Evolutionary conservation across 2,888 invertebrate species (phyloP), one percentile per base, ranked within the genome.

Genomic region (Latrodectus elegans): DNA sequence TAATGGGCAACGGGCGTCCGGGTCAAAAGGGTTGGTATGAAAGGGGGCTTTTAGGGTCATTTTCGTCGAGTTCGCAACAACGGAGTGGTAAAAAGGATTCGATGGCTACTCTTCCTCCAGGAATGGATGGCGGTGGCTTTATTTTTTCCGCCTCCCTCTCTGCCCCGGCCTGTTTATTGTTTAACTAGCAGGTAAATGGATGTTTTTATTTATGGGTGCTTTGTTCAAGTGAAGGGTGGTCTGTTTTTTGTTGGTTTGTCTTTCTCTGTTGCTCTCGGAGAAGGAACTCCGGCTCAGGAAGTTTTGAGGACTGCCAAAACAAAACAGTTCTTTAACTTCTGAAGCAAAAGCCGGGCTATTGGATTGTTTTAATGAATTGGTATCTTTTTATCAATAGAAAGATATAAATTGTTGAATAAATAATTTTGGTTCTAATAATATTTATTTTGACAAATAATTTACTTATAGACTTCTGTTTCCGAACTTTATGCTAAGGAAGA

Each of bases 41-140:
- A 84, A 70, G 73, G 84, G 72, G 77, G 84, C 84, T 84, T 84
- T 84, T 84, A 84, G 78, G 84, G 84, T 84, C 84, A 84, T 84
- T 84, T 77, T 84, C 76, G 84, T 70, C 83, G 70, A 83, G 83
- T 76, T 83, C 70, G 83, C 83, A 74, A 72, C 72, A 26, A 22
- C 68, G 64, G 22, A 65, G n/a, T 55, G 77, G 77, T 52, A 51
- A 55, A 55, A 52, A 14, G 70, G 26, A n/a, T 51, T 17, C 38
- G 76, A 76, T 76, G 68, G 68, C 76, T 72, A 80, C 80, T 80
- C 70, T 64, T 60, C 51, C 51, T 60, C 38, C n/a, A 64, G 52
- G 80, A 78, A 53, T 68, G 64, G 38, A 72, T 22, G 17, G 49
- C 55, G 51, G 73, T 22, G 64, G 60, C 73, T 80, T 72, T 38